Evolutionary conservation across 2,113 vertebrate genomes (phyloP).

Genomic region (Arvicanthis niloticus): DNA sequence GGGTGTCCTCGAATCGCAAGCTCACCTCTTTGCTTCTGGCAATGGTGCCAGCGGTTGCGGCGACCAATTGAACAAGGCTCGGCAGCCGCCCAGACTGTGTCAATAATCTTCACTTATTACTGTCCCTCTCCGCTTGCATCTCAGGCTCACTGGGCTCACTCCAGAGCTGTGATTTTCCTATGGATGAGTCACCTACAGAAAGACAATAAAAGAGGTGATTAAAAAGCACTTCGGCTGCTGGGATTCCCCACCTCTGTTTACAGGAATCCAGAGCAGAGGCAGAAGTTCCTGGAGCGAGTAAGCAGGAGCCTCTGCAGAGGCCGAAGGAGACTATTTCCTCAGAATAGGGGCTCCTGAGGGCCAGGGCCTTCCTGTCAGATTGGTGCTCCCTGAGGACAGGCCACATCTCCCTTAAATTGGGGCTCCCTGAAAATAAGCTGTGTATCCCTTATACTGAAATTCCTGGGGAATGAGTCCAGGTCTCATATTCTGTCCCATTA

Average conservation of each 20-base stretch:
- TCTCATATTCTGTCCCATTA: not conserved
- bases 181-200: slow-evolving; percentile 54
- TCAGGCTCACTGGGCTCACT: not conserved
- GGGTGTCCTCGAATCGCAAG: too few relatives aligned
- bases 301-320: not conserved
- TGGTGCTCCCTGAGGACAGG: not conserved
- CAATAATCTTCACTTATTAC: not conserved
- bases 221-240: not conserved
- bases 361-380: not conserved
- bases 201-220: slow-evolving; percentile 37
- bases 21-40: not conserved
- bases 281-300: not conserved
- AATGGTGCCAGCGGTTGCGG: not conserved
- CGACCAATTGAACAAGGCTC: not conserved
- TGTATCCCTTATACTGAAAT: not conserved
- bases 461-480: not conserved
- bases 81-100: not conserved
- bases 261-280: slow-evolving; percentile 11
- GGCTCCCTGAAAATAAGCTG: not conserved
- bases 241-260: slow-evolving; percentile 56
- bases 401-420: not conserved
- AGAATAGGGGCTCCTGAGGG: not conserved
- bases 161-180: slow-evolving; percentile 69
- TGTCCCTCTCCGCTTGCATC: not conserved
- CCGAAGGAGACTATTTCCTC: not conserved